Evolutionary conservation across 2,797 vertebrate species (phyloP).

Genomic region (Alfaro cultratus): DNA sequence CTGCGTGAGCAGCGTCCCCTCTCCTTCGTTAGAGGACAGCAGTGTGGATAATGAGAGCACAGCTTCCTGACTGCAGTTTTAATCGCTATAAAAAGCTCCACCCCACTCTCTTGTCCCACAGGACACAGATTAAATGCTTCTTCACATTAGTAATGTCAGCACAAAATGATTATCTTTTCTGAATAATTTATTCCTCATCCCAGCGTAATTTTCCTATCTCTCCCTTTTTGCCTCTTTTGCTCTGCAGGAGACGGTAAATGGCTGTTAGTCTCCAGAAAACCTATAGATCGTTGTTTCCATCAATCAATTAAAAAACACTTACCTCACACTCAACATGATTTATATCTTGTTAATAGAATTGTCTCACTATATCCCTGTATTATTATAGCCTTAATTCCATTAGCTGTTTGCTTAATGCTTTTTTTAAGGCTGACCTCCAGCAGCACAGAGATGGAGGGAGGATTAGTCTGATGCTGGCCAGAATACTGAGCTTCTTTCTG

Average conservation of each 20-base stretch:
- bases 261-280: conserved; percentile 91
- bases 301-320: conserved; percentile 99
- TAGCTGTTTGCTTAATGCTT: conserved; percentile 96
- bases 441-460: conserved; percentile 77
- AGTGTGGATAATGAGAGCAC: conserved; percentile 60
- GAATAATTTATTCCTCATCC: conserved; percentile 94
- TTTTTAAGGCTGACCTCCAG: conserved; percentile 93
- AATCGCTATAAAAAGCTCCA: conserved; percentile 84
- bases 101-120: conserved; percentile 69
- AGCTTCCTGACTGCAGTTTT: conserved; percentile 72
- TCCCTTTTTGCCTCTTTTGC: conserved; percentile 88
- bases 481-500: conserved; percentile 85
- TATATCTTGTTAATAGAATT: conserved; percentile 99
- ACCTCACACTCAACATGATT: conserved; percentile 99
- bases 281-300: conserved; percentile 93
- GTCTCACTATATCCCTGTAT: conserved; percentile 99
- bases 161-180: conserved; percentile 97
- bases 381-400: conserved; percentile 99
- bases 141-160: conserved; percentile 99
- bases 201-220: conserved; percentile 93
- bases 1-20: conserved; percentile 33
- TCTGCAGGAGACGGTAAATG: conserved; percentile 89
- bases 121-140: conserved; percentile 96
- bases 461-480: conserved; percentile 85
- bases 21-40: conserved; percentile 66